A percentile compares a stretch with the other conserved stretches of the same genome.
Evolutionary conservation across 1,140 invertebrate genomes (phyloP).

Genomic region (Phthorimaea operculella): DNA sequence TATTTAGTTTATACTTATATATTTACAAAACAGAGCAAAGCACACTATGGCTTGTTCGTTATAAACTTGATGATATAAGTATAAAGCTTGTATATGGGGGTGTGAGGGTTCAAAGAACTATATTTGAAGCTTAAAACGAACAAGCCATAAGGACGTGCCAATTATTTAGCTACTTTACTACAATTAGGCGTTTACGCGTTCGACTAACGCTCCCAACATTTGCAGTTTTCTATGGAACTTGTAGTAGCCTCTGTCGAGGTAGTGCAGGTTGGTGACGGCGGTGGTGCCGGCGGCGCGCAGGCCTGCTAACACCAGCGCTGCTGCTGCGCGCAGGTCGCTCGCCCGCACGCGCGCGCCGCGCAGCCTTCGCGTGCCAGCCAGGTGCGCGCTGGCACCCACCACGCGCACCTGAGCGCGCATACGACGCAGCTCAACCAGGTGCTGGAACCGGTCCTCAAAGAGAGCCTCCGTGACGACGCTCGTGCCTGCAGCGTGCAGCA

Average conservation of each 20-base stretch:
- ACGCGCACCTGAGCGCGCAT: conserved; percentile 10
- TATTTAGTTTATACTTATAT: too few relatives aligned
- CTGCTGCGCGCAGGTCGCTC: conserved; percentile 34
- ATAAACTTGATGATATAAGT: too few relatives aligned
- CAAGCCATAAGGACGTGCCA: too few relatives aligned
- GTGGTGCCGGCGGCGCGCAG: conserved; percentile 27
- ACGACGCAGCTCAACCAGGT: not conserved
- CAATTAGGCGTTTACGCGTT: too few relatives aligned
- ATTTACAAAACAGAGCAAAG: too few relatives aligned
- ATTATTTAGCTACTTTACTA: too few relatives aligned
- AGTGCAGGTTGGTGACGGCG: conserved; percentile 26
- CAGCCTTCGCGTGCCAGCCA: not conserved
- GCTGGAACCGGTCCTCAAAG: not conserved
- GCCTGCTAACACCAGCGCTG: conserved; percentile 30
- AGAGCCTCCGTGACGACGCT: conserved; percentile 24
- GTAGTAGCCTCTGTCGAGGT: conserved; percentile 41
- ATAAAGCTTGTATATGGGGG: too few relatives aligned
- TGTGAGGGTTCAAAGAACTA: too few relatives aligned
- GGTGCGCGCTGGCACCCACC: conserved; percentile 12
- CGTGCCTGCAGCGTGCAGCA: conserved; percentile 19
- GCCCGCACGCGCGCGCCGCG: conserved; percentile 29
- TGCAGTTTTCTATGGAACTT: conserved; percentile 31
- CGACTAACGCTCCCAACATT: conserved; percentile 19
- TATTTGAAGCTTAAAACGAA: too few relatives aligned
- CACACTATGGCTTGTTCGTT: too few relatives aligned